These are phyloP conservation scores for Carpatolechia fugitivella DNA, from an alignment of 2,888 invertebrate genomes.

Conservation along the genomic window DNA sequence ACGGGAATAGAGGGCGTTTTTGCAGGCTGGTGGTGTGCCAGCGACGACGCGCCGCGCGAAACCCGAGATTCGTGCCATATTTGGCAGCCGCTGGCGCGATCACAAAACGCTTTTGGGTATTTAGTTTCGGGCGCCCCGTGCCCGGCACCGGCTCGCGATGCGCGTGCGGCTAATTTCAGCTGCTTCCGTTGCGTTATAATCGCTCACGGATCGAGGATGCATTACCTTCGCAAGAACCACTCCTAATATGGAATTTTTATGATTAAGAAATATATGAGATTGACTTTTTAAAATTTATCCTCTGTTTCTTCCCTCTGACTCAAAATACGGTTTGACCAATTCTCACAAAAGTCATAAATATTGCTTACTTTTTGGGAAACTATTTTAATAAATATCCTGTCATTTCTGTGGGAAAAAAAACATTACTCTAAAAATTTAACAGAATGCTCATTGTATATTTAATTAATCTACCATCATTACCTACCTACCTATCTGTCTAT, in stretches of 20 bases:
- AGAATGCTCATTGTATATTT: too few species aligned
- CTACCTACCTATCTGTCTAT: too few species aligned
- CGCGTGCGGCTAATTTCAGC: slow-evolving; percentile 52
- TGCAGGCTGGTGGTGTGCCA: slow-evolving; percentile 60
- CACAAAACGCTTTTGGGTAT: slow-evolving; percentile 69
- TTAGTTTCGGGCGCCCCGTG: slow-evolving; percentile 58
- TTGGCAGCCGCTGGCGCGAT: slow-evolving; percentile 63
- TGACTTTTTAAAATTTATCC: too few species aligned
- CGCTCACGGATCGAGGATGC: slow-evolving; percentile 33
- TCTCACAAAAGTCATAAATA: too few species aligned
- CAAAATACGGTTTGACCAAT: too few species aligned
- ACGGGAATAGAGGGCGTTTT: slow-evolving; percentile 66
- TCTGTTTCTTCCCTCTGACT: too few species aligned
- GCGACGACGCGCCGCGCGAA: slow-evolving; percentile 57
- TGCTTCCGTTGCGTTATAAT: slow-evolving; percentile 47
- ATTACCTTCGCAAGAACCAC: slow-evolving; percentile 37
- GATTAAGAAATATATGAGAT: neutral
- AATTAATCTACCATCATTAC: too few species aligned
- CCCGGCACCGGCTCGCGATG: slow-evolving; percentile 29
- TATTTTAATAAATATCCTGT: too few species aligned
- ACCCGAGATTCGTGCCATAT: slow-evolving; percentile 77
- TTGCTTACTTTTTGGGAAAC: too few species aligned
- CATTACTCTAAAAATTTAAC: too few species aligned
- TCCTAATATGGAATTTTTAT: slow-evolving; percentile 41
- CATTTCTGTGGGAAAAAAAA: too few species aligned